Base-by-base conservation (phyloP, 2,113 vertebrate genomes). In the Etheostoma cragini region DNA sequence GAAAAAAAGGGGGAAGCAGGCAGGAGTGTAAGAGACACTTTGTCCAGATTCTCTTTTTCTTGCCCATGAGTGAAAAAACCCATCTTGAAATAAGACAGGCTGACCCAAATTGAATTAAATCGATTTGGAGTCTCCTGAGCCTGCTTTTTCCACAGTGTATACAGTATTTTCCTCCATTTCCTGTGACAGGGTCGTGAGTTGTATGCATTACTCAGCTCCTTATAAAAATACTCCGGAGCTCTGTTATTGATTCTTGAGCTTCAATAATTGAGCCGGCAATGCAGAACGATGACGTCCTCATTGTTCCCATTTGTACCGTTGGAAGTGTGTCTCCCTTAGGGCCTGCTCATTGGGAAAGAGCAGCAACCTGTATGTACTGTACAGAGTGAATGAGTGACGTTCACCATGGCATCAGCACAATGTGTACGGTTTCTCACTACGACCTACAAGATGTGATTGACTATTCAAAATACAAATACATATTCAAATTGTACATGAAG, bases 71-170 rank as follows among this genome's bases (percentile, higher is more conserved):
- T 76, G 57, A 61, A 90, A 88, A 65, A 64, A 66, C 42, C 70
- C 68, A 86, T 81, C 80, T 84, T 89, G 74, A 89, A 90, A 89
- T 86, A 91, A 90, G 85, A 89, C 85, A 86, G 86, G 56, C 89
- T 90, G 85, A 86, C 82, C 87, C 74, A 92, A 94, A 93, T 91
- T 94, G 84, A 92, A 89, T 93, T 87, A 88, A 92, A 91, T 91
- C 76, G 86, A 89, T 91, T 89, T 87, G 72, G 80, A 87, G 87
- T 90, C 88, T 92, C 88, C 81, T 78, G 88, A 89, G 91, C 85
- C 83, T 83, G 88, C 83, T 74, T 84, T 88, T 90, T 88, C 85
- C 73, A 85, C 78, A 79, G 71, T 84, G 82, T 89, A 89, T 85
- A 88, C 75, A 86, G 85, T 92, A 88, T 91, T 90, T 90, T 89